Evolutionary conservation across 2,113 vertebrate species (phyloP).

Genomic region (Gopherus evgoodei): DNA sequence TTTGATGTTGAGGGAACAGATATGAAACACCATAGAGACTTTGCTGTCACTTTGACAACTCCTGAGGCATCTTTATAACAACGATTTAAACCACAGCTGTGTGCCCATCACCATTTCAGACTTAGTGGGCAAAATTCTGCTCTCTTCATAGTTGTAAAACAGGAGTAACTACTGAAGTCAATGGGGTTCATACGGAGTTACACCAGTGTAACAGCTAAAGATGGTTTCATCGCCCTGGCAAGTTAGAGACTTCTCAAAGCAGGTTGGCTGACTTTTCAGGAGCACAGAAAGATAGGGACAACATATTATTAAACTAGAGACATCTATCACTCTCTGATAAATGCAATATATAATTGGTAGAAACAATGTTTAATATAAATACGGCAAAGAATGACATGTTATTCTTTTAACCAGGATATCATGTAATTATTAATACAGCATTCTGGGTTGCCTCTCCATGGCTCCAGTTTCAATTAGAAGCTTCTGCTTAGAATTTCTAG

Average conservation of each 20-base stretch:
- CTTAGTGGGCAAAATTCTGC: not conserved
- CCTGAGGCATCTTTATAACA: not conserved
- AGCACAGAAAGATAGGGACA: not conserved
- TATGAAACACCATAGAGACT: not conserved
- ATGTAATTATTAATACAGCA: not conserved
- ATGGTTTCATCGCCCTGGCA: not conserved
- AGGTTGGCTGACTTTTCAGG: rapidly evolving
- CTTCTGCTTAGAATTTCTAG: not conserved
- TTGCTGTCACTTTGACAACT: not conserved
- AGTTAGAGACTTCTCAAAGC: not conserved
- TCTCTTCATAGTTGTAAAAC: not conserved
- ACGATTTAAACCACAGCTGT: not conserved
- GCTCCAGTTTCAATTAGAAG: not conserved
- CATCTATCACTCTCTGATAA: not conserved
- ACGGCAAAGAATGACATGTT: not conserved
- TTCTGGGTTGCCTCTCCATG: not conserved
- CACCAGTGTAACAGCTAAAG: not conserved
- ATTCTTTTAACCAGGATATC: not conserved
- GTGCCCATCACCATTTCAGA: not conserved
- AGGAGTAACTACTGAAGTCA: not conserved
- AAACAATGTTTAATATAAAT: not conserved
- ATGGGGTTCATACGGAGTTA: not conserved
- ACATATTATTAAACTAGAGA: not conserved
- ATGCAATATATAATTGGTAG: not conserved
- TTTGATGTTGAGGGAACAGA: not conserved